These are phyloP conservation scores for Agriopis leucophaearia DNA, from an alignment of 2,888 invertebrate species.

Conservation along the genomic window DNA sequence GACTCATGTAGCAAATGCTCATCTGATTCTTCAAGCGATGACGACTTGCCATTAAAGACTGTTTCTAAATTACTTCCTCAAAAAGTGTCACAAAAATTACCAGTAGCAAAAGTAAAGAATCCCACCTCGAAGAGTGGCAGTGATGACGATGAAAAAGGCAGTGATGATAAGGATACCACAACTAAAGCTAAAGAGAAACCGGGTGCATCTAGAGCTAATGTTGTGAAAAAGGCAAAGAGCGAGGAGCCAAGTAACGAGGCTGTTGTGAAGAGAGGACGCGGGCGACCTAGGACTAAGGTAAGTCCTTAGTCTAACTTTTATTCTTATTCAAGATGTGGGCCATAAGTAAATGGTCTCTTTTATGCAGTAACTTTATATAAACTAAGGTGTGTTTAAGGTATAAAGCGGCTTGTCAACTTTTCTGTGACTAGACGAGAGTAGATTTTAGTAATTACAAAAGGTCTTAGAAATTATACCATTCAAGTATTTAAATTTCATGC, in stretches of 20 bases:
- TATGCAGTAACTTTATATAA: too few species aligned
- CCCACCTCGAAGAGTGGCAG: constrained; percentile 63
- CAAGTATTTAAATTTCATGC: too few species aligned
- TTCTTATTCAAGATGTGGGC: too few species aligned
- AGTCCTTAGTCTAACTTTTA: constrained; percentile 50
- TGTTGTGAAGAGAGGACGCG: constrained; percentile 69
- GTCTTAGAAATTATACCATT: not conserved
- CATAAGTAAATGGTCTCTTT: too few species aligned
- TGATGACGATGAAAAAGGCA: constrained; percentile 64
- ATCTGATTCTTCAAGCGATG: constrained; percentile 79
- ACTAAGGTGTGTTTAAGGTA: too few species aligned
- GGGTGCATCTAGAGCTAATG: constrained; percentile 64
- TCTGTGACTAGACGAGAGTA: too few species aligned
- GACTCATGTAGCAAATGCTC: constrained; percentile 84
- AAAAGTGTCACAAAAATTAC: constrained; percentile 66
- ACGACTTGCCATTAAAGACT: constrained; percentile 77
- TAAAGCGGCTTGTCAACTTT: too few species aligned
- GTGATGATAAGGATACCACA: constrained; percentile 66
- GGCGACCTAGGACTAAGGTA: constrained; percentile 78
- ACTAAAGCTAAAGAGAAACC: constrained; percentile 71
- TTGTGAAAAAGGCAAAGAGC: constrained; percentile 75
- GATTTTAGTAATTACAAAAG: not conserved
- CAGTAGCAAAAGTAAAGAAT: constrained; percentile 57
- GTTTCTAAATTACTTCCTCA: constrained; percentile 72
- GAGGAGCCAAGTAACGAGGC: constrained; percentile 62